Evolutionary conservation across 2,888 invertebrate species (phyloP), one percentile per base, ranked within the genome.

Genomic region (Crioceris asparagi): DNA sequence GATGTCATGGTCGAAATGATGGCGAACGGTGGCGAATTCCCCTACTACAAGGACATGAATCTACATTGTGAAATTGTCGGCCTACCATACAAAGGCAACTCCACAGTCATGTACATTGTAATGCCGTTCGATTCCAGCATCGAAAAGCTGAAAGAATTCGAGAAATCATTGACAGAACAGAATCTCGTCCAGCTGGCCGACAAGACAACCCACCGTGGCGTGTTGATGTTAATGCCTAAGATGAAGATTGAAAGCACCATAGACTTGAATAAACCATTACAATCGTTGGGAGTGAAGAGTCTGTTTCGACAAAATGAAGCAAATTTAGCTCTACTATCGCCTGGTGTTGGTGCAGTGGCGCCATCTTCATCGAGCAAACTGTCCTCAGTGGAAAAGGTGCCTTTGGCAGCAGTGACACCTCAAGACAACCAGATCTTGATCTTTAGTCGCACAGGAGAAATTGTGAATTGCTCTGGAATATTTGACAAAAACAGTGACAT

Each of bases 61-160:
- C 52, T 74, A 54, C 72, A 69, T 18, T 68, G 73, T 36, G 74
- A 79, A 50, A 74, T 83, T 52, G 49, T 83, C 42, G 78, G 75
- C 1, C 62, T 84, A 3, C 83, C 83, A 0, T 85, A 84, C 60
- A 77, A 79, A 57, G 79, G 79, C 39, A 70, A 68, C 34, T 64
- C 68, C 29, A 75, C 73, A 29, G 68, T 67, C 1, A 75, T 85
- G 73, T 81, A 80, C 53, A 69, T 77, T 2, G 53, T 84, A 4
- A 67, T 79, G 46, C 83, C 84, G 0, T 63, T 60, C 10, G 62
- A 67, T 6, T 68, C 69, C 0, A 70, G 68, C 25, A 57, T 56
- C 4, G 47, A 61, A 4, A 69, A 60, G 18, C 54, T 80, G 26
- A 53, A 62, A 4, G 57, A 66, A 2, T 53, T 79, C 5, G 64